phyloP scores from a whole-genome alignment of 2,113 vertebrate species.

The Tichodroma muraria region DNA sequence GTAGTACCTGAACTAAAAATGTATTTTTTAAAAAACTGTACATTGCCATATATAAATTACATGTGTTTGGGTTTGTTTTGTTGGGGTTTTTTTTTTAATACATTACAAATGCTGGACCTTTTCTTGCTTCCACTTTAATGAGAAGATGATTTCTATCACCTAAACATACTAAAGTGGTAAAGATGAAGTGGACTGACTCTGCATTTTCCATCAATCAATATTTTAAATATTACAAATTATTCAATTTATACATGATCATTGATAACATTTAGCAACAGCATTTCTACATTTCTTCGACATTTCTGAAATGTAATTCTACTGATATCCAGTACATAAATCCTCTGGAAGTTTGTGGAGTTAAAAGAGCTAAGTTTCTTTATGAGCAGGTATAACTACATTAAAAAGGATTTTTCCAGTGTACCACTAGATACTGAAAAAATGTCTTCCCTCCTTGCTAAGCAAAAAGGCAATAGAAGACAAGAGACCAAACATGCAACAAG shows the following conservation, averaged over 20 bases:
- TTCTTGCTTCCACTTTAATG: background rate
- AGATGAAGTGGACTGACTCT: background rate
- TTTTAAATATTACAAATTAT: background rate
- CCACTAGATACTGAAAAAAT: background rate
- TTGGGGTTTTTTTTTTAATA: rapidly evolving
- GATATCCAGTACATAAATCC: background rate
- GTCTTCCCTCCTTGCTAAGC: background rate
- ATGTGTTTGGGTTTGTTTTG: background rate
- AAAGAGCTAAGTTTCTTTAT: background rate
- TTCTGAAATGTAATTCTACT: background rate
- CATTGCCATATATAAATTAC: background rate
- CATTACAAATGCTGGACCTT: background rate
- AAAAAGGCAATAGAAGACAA: background rate
- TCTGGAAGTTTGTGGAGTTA: background rate
- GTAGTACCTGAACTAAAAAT: background rate
- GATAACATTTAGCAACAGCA: background rate
- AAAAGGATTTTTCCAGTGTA: background rate
- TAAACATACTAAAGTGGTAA: background rate
- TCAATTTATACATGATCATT: background rate
- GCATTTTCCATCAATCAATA: background rate
- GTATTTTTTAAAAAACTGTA: background rate
- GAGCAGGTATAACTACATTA: background rate
- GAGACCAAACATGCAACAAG: background rate
- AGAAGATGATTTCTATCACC: background rate
- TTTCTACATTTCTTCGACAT: background rate